Base-by-base conservation (phyloP, 2,113 vertebrate genomes). In the Grus americana region DNA sequence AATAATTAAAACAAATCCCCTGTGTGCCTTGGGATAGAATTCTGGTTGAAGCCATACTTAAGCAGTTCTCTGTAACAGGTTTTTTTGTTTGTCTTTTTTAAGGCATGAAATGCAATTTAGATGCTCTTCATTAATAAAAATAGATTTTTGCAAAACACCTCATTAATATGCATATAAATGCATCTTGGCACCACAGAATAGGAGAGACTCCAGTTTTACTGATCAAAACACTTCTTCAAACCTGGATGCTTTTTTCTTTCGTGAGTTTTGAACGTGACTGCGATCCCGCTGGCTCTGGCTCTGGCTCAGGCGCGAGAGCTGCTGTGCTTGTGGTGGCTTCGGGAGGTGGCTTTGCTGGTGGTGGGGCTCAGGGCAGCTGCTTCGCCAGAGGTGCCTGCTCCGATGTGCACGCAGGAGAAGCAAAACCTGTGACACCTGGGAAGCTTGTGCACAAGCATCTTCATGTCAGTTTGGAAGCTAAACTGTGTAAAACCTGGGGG, bases 1-100 rank as follows among this genome's bases (percentile, higher is more conserved):
- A 97, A 97, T 97, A 93, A 98, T 97, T 95, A 97, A 94, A 96
- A 91, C 78, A 95, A 97, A 96, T 86, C 90, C 86, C 94, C 36
- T 65, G 70, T 42, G 83, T 82, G 91, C 81, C 27, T 74, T 68
- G 47, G 86, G 86, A 93, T 49, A 91, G 74, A 88, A 63, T 38
- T 66, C 32, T 46, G 36, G 46, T 55, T 95, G 86, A 78, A 94
- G 55, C 62, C 79, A 68, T 75, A 66, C 36, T 78, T 50, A 59
- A 93, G 50, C 27, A 88, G 36, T n/a, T 90, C 52, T 81, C 73
- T 34, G 16, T 42, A 88, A 52, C 40, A 91, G 81, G 66, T 79
- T 84, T 82, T 55, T 61, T 44, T 65, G 42, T 81, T 67, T 71
- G 22, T 22, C 3, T 81, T 65, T 90, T 78, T 63, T 17, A 71